These are phyloP conservation scores for Machimus atricapillus DNA, from an alignment of 2,888 invertebrate species.

Conservation along the genomic window DNA sequence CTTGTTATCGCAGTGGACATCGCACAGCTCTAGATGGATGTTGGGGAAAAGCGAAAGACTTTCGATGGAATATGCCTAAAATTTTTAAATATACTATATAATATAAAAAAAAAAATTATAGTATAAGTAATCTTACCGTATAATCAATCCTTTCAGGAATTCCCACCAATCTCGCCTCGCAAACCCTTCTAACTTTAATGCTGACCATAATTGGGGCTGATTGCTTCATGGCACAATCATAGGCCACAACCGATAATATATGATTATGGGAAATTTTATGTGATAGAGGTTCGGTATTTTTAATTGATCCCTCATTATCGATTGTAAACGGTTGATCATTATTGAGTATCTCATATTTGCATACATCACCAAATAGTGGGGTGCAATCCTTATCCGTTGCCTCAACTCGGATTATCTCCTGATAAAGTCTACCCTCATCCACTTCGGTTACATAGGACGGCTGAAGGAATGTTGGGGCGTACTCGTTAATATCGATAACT, in stretches of 20 bases:
- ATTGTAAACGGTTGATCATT: slow-evolving; percentile 90
- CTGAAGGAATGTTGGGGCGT: slow-evolving; percentile 89
- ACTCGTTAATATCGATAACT: slow-evolving; percentile 96
- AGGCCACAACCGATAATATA: slow-evolving; percentile 94
- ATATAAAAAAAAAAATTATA: too few relatives aligned
- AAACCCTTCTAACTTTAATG: slow-evolving; percentile 86
- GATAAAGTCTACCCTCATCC: slow-evolving; percentile 89
- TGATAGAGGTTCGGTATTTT: slow-evolving; percentile 92
- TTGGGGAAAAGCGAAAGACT: slow-evolving; percentile 60
- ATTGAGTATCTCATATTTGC: slow-evolving; percentile 96
- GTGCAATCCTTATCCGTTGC: slow-evolving; percentile 95
- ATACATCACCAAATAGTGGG: slow-evolving; percentile 92
- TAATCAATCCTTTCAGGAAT: slow-evolving; percentile 62
- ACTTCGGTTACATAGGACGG: slow-evolving; percentile 85
- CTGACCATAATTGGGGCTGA: slow-evolving; percentile 96
- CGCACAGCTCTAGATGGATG: slow-evolving; percentile 60
- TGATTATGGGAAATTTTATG: slow-evolving; percentile 94
- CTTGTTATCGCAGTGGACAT: slow-evolving; percentile 61
- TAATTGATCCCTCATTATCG: slow-evolving; percentile 91
- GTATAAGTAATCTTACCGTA: slow-evolving; percentile 50
- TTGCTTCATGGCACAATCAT: slow-evolving; percentile 96
- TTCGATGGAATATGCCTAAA: slow-evolving; percentile 55
- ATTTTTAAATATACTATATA: too few relatives aligned
- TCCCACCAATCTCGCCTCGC: slow-evolving; percentile 81
- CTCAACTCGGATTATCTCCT: slow-evolving; percentile 88